These are phyloP conservation scores for Cataglyphis rosenhaueri DNA, from an alignment of 2,888 invertebrate genomes.

Conservation along the genomic window DNA sequence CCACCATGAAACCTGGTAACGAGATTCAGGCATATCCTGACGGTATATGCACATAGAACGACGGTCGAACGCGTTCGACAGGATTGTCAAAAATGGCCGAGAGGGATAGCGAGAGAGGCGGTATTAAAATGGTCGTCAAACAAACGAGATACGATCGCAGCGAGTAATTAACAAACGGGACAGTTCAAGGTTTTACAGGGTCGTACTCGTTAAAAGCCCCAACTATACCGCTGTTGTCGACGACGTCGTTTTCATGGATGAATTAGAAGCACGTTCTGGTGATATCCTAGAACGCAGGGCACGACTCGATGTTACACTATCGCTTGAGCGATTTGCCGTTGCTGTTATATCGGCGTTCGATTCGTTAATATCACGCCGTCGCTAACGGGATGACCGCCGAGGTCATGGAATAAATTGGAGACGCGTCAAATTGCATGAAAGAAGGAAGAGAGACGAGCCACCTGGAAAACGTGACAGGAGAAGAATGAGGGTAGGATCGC, in stretches of 20 bases:
- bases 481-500: background rate
- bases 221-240: background rate
- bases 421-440: constrained; percentile 60
- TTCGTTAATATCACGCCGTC: constrained; percentile 59
- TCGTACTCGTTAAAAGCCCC: constrained; percentile 62
- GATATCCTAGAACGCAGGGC: constrained; percentile 1
- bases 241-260: background rate
- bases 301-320: constrained; percentile 42
- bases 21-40: constrained; percentile 37
- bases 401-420: constrained; percentile 67
- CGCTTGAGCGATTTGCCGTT: constrained; percentile 52
- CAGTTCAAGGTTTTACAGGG: constrained; percentile 63
- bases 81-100: background rate
- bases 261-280: background rate
- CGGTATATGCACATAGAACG: background rate
- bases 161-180: constrained; percentile 69
- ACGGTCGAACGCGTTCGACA: background rate
- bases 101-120: background rate
- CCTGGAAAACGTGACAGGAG: background rate
- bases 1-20: constrained; percentile 48
- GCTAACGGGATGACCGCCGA: constrained; percentile 47
- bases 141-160: constrained; percentile 49
- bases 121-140: constrained; percentile 35
- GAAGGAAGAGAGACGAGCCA: constrained; percentile 6
- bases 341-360: constrained; percentile 43